Evolutionary conservation across 2,797 vertebrate species (phyloP).

Genomic region (Malurus leucopterus): DNA sequence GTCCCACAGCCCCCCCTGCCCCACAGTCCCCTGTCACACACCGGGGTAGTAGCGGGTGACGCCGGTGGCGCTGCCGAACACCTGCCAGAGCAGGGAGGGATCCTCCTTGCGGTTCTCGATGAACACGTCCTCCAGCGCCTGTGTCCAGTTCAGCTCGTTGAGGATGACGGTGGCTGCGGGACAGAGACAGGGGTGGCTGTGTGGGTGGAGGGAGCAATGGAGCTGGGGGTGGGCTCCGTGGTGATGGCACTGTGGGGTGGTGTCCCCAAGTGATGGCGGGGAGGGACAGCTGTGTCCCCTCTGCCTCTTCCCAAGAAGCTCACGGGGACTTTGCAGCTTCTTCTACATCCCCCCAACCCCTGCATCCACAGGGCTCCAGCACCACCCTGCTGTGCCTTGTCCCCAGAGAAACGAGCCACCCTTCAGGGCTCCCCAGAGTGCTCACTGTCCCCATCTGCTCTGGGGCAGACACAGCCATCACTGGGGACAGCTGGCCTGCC

Average conservation of each 20-base stretch:
- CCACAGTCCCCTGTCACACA: conserved; percentile 17
- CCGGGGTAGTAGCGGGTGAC: conserved; percentile 93
- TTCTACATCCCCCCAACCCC: fast-evolving
- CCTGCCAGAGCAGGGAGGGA: conserved; percentile 94
- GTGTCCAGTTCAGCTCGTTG: conserved; percentile 97
- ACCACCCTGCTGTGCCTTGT: not conserved
- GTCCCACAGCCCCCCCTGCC: too few species aligned
- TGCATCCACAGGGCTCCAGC: not conserved
- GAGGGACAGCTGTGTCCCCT: not conserved
- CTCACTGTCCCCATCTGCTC: not conserved
- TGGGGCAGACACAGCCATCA: not conserved
- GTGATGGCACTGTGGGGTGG: fast-evolving
- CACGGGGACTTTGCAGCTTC: not conserved
- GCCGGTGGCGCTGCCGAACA: conserved; percentile 95
- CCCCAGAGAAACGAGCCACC: not conserved
- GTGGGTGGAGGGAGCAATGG: not conserved
- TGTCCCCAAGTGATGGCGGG: not conserved
- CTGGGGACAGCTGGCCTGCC: not conserved
- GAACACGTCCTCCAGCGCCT: conserved; percentile 91
- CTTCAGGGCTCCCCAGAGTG: not conserved
- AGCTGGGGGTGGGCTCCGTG: too few species aligned
- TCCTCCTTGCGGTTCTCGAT: conserved; percentile 91
- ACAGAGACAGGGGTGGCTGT: not conserved
- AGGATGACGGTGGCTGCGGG: conserved; percentile 89
- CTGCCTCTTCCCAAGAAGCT: not conserved